Evolutionary conservation across 2,888 invertebrate genomes (phyloP).

Genomic region (Aphrophora alni): DNA sequence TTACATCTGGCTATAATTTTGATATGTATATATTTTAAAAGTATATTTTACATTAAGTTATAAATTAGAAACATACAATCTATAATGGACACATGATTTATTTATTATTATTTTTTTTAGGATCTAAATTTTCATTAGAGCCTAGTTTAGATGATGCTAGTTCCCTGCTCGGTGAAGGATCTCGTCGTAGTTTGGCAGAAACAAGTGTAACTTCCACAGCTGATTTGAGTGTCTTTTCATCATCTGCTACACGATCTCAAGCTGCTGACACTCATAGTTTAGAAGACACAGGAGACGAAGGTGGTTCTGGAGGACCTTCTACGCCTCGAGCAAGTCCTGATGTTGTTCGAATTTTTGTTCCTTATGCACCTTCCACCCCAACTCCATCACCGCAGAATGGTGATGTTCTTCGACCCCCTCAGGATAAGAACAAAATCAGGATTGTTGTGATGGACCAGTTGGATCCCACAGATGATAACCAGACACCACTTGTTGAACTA

Average conservation of each 20-base stretch:
- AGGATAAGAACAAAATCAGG: constrained; percentile 73
- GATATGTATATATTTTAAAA: no score
- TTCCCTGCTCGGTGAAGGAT: constrained; percentile 71
- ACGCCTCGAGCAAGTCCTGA: constrained; percentile 71
- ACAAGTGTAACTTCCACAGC: constrained; percentile 86
- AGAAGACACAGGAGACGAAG: constrained; percentile 70
- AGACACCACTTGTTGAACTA: constrained; percentile 52
- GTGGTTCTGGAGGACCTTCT: constrained; percentile 63
- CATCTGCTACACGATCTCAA: constrained; percentile 71
- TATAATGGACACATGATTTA: no score
- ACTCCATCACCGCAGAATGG: constrained; percentile 59
- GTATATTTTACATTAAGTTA: no score
- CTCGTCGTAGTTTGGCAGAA: constrained; percentile 79
- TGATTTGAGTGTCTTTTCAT: constrained; percentile 78
- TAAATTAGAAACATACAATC: no score
- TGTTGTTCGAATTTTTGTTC: constrained; percentile 79
- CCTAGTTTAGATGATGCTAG: constrained; percentile 72
- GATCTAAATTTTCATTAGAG: constrained; percentile 69
- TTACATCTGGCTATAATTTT: no score
- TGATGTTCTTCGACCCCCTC: constrained; percentile 58
- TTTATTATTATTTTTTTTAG: constrained; percentile 57
- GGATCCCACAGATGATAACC: constrained; percentile 48
- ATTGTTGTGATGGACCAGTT: constrained; percentile 64
- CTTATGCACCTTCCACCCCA: constrained; percentile 62
- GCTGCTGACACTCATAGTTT: constrained; percentile 78